These are phyloP conservation scores for Bovichtus variegatus DNA, from an alignment of 2,797 vertebrate species.

Conservation along the genomic window DNA sequence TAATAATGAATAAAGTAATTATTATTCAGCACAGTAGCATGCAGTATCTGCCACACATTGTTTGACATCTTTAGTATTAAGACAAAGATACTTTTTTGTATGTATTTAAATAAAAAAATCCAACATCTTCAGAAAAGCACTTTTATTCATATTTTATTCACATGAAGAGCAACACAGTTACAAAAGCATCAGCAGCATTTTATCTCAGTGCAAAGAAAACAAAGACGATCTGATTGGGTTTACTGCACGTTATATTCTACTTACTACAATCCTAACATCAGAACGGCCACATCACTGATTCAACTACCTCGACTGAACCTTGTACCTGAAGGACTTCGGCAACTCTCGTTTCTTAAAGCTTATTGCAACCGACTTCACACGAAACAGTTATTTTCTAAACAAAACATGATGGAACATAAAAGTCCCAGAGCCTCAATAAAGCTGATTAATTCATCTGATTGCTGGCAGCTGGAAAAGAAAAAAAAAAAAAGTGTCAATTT, in stretches of 20 bases:
- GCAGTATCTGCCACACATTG: not conserved
- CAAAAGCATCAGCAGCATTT: conserved; percentile 55
- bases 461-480: not conserved
- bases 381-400: not conserved
- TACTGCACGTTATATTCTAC: conserved; percentile 7
- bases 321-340: conserved; percentile 33
- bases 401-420: not conserved
- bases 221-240: conserved; percentile 47
- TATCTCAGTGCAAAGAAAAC: conserved; percentile 54
- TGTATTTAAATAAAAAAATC: not conserved
- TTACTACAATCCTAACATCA: conserved; percentile 8
- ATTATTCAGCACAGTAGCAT: not conserved
- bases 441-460: conserved; percentile 7
- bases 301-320: not conserved
- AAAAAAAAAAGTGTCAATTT: not conserved
- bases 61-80: not conserved
- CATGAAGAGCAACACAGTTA: conserved; percentile 58
- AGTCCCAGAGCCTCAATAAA: conserved; percentile 5
- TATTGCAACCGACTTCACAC: conserved; percentile 18
- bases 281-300: conserved; percentile 6
- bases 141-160: conserved; percentile 66
- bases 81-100: not conserved
- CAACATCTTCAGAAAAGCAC: conserved; percentile 47
- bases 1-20: too few species aligned
- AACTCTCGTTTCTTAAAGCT: conserved; percentile 15